phyloP scores from a whole-genome alignment of 2,113 vertebrate species.

The Psephotus haematonotus region DNA sequence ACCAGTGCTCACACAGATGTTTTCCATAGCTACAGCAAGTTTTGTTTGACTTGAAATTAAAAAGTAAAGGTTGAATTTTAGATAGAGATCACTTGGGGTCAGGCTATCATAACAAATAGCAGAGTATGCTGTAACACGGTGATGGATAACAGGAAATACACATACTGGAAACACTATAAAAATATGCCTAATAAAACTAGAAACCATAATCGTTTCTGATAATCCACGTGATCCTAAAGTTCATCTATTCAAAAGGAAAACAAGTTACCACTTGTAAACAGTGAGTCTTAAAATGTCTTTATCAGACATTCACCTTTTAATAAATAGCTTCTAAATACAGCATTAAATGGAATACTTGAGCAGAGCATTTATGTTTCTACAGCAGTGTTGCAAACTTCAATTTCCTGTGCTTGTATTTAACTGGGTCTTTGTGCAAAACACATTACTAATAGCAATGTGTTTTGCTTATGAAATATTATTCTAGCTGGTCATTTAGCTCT shows the following conservation, averaged over 20 bases:
- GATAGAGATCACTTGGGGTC: neutral
- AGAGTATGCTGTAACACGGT: neutral
- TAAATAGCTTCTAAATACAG: neutral
- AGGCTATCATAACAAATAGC: neutral
- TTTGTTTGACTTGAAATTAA: neutral
- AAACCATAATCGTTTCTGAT: neutral
- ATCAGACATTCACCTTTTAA: neutral
- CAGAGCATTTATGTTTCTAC: neutral
- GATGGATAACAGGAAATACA: neutral
- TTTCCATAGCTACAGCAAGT: neutral
- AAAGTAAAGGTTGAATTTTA: neutral
- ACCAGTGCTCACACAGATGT: neutral
- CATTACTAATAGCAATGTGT: neutral
- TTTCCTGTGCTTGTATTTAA: neutral
- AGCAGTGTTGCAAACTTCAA: neutral
- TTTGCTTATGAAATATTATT: neutral
- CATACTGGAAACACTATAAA: neutral
- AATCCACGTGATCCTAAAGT: neutral
- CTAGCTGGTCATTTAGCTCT: neutral
- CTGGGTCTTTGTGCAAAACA: neutral
- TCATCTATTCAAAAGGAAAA: neutral
- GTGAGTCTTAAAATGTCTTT: neutral
- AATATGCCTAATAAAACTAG: neutral
- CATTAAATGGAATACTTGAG: neutral
- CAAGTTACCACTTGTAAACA: neutral